Base-by-base conservation (phyloP, 2,113 vertebrate genomes). In the Ameiurus melas region DNA sequence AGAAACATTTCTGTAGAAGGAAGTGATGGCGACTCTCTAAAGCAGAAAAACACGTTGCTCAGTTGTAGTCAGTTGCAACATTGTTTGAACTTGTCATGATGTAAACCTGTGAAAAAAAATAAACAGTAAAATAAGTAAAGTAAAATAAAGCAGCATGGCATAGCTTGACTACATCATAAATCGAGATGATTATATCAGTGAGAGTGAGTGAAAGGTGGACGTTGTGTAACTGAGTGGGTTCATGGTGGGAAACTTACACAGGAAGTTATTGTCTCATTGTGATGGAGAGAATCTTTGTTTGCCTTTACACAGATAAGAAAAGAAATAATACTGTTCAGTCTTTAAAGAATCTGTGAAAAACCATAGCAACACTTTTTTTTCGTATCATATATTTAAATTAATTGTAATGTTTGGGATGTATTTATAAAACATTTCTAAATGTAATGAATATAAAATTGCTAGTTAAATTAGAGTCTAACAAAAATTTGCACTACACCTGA, bases 171-270 rank as follows among this genome's bases (percentile, higher is more conserved):
- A 70, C 30, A 70, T 70, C 30, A 70, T 33, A 70, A 17, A 30
- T 36, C 8, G 14, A 36, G 68, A 9, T 39, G 0, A 71, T 39
- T 36, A 2, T 6, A 17, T 71, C 70, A 75, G 36, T 17, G 55
- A 17, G 55, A 57, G 14, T 57, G 16, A 57, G 3, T 80, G 30
- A 30, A 82, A n/a, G 17, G 17, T 13, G 10, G 55, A 17, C 12
- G 36, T 43, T 78, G 75, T 78, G 39, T 51, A n/a, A 17, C 25
- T 30, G 0, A 0, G 5, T 55, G 51, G 16, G 27, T 16, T 81
- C 8, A 33, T 33, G 13, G 78, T 82, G 19, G 5, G 30, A 36
- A 82, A 82, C 80, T 82, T 82, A 82, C 57, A 82, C 80, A 82
- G 30, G 80, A 36, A 82, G 55, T 82, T 25, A 82, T 57, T 12